Evolutionary conservation across 1,140 invertebrate genomes (phyloP).

Genomic region (Oreohelix idahoensis): DNA sequence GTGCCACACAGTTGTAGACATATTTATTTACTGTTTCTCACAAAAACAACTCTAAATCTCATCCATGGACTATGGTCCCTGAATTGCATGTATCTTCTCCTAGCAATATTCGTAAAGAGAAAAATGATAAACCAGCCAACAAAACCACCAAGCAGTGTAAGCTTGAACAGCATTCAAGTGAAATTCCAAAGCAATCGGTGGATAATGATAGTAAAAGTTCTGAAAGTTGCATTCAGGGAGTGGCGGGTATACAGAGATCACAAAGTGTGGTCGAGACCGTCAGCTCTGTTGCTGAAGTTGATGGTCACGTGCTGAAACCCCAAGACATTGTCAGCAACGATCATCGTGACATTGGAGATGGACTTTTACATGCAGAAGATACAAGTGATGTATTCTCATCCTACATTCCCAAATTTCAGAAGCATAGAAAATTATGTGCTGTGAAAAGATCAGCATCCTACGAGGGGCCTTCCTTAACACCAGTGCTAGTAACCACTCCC

Average conservation of each 20-base stretch:
- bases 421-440: not conserved
- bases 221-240: not conserved
- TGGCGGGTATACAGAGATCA: not conserved
- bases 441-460: conserved; percentile 29
- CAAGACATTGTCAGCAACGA: not conserved
- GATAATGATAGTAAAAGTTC: not conserved
- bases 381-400: not conserved
- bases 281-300: not conserved
- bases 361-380: not conserved
- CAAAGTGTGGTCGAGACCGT: not conserved
- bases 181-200: conserved; percentile 13
- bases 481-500: too few relatives aligned
- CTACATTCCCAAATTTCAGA: conserved; percentile 36
- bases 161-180: conserved; percentile 13
- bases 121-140: conserved; percentile 19
- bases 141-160: conserved; percentile 14
- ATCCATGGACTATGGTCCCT: not conserved
- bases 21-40: not conserved
- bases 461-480: not conserved
- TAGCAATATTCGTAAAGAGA: not conserved
- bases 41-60: not conserved
- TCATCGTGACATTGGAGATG: not conserved
- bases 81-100: not conserved
- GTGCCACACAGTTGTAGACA: not conserved
- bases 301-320: not conserved